Evolutionary conservation across 2,113 vertebrate species (phyloP).

Genomic region (Cricetomys ansorgei): DNA sequence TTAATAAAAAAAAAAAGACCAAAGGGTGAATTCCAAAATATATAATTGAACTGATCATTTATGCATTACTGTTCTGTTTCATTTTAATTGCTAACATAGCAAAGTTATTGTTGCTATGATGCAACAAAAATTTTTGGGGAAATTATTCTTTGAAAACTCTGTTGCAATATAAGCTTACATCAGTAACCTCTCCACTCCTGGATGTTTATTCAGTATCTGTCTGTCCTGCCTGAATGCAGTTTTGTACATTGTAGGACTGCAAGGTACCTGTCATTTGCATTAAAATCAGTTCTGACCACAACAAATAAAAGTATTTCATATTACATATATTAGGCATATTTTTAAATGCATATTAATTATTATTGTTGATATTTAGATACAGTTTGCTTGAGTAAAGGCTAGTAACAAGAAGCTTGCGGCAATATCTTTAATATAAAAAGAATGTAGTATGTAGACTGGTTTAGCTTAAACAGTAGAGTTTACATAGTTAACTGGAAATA

Average conservation of each 20-base stretch:
- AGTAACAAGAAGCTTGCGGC: not conserved
- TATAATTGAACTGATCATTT: conserved; percentile 73
- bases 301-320: not conserved
- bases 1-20: conserved; percentile 60
- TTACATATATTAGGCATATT: not conserved
- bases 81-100: conserved; percentile 74
- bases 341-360: not conserved
- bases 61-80: conserved; percentile 47
- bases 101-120: conserved; percentile 59
- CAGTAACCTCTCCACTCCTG: too few species aligned
- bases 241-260: too few species aligned
- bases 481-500: not conserved
- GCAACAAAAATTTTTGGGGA: conserved; percentile 70
- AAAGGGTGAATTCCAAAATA: conserved; percentile 56
- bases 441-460: not conserved
- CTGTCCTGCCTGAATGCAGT: too few species aligned
- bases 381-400: not conserved
- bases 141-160: conserved; percentile 54
- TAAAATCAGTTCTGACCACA: too few species aligned
- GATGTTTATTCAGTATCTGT: too few species aligned
- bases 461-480: not conserved
- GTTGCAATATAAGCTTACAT: too few species aligned
- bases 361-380: not conserved
- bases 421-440: not conserved
- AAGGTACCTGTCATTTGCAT: too few species aligned